Conservation (phyloP, 2,888 invertebrate species). For the Clitarchus hookeri region DNA sequence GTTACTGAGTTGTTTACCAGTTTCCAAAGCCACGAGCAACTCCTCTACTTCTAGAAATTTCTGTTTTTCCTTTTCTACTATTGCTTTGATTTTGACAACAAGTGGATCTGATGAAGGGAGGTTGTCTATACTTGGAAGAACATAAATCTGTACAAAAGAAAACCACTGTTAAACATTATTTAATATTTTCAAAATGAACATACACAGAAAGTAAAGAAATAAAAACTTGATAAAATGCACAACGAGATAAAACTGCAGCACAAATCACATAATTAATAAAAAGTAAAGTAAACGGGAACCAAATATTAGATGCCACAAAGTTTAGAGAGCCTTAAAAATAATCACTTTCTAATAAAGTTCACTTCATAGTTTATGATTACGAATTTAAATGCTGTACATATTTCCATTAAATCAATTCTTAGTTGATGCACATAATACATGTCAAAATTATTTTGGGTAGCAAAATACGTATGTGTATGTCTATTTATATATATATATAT, state of each 20-base stretch:
- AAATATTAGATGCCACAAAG: no score
- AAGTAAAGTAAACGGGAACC: no score
- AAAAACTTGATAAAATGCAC: not conserved
- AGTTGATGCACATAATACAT: no score
- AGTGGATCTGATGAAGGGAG: constrained; percentile 31
- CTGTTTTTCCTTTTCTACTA: constrained; percentile 37
- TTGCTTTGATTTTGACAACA: constrained; percentile 34
- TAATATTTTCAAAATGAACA: not conserved
- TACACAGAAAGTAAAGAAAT: not conserved
- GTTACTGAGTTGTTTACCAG: constrained; percentile 11
- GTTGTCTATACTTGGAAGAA: constrained; percentile 35
- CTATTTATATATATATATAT: no score
- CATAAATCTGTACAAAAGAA: constrained; percentile 35
- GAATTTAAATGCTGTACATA: no score
- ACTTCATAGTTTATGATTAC: no score
- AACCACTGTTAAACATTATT: not conserved
- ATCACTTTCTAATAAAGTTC: no score
- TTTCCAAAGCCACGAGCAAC: constrained; percentile 19
- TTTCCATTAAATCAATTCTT: no score
- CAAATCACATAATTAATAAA: not conserved
- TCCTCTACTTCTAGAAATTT: constrained; percentile 36
- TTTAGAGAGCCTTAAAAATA: no score
- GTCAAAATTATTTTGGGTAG: no score
- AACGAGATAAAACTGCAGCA: not conserved
- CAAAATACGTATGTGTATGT: no score